These are phyloP conservation scores for Ginglymostoma cirratum DNA, from an alignment of 2,113 vertebrate genomes.

Conservation along the genomic window DNA sequence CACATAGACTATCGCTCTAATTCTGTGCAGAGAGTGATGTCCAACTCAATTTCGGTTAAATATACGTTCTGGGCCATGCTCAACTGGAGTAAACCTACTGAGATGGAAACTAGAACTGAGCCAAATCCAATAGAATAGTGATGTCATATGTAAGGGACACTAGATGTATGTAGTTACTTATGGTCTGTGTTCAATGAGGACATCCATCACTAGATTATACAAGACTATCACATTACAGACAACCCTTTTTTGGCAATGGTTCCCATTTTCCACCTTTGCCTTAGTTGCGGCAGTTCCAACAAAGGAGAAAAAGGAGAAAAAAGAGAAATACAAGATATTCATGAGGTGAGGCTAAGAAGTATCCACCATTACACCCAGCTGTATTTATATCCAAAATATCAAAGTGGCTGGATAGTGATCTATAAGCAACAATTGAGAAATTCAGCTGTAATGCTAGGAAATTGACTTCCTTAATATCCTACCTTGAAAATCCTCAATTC, in stretches of 20 bases:
- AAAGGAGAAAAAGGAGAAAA: neutral
- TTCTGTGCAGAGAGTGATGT: neutral
- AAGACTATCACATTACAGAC: neutral
- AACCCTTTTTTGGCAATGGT: neutral
- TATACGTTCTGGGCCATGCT: neutral
- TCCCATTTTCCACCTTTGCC: neutral
- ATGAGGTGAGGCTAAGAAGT: neutral
- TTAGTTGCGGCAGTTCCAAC: neutral
- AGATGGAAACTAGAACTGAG: neutral
- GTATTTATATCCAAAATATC: neutral
- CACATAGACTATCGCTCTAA: neutral
- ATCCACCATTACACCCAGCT: neutral
- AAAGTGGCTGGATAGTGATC: neutral
- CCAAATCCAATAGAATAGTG: neutral
- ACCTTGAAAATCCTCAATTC: neutral
- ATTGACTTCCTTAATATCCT: neutral
- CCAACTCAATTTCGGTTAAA: neutral
- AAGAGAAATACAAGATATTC: neutral
- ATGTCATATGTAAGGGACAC: neutral
- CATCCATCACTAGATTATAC: neutral
- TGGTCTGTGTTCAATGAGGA: neutral
- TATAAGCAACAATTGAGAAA: neutral
- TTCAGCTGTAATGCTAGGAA: neutral
- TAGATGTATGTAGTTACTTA: neutral
- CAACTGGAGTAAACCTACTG: neutral